A percentile compares a stretch with the other conserved stretches of the same genome.
These are phyloP conservation scores for Benitochromis conjunctus DNA, from an alignment of 2,113 vertebrate genomes.

Conservation along the genomic window DNA sequence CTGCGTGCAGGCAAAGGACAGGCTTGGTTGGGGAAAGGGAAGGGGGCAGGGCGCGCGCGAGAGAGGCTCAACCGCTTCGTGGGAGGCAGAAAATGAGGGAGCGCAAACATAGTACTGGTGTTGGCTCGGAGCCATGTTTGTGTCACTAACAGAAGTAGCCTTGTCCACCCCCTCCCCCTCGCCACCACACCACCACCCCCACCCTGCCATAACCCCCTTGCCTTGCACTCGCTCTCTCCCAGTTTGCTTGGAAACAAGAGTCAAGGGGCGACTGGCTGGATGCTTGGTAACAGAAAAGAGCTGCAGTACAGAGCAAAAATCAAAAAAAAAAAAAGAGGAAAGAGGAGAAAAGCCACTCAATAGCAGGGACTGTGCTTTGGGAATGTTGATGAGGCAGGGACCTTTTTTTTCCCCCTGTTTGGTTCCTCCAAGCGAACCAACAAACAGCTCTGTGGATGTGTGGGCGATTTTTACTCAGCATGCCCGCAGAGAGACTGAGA, in stretches of 20 bases:
- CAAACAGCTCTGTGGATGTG: slow-evolving; percentile 52
- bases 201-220: neutral
- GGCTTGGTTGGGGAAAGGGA: slow-evolving; percentile 28
- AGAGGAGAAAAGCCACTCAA: slow-evolving; percentile 27
- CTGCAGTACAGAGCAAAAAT: slow-evolving; percentile 47
- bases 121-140: slow-evolving; percentile 66
- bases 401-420: slow-evolving; percentile 33
- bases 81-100: slow-evolving; percentile 63
- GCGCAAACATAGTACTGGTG: slow-evolving; percentile 59
- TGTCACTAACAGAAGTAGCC: slow-evolving; percentile 73
- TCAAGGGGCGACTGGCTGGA: slow-evolving; percentile 53
- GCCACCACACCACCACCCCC: neutral
- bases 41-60: neutral
- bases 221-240: slow-evolving; percentile 48
- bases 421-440: slow-evolving; percentile 45
- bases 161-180: slow-evolving; percentile 36
- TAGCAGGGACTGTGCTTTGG: slow-evolving; percentile 45
- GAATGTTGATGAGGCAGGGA: slow-evolving; percentile 72
- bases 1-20: slow-evolving; percentile 58
- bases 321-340: neutral
- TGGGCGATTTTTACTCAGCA: slow-evolving; percentile 63
- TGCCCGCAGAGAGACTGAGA: slow-evolving; percentile 54
- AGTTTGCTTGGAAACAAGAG: slow-evolving; percentile 63
- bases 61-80: slow-evolving; percentile 49
- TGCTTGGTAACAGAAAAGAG: slow-evolving; percentile 52